Conservation (phyloP, 1,140 invertebrate species). For the Solenopsis fugax region DNA sequence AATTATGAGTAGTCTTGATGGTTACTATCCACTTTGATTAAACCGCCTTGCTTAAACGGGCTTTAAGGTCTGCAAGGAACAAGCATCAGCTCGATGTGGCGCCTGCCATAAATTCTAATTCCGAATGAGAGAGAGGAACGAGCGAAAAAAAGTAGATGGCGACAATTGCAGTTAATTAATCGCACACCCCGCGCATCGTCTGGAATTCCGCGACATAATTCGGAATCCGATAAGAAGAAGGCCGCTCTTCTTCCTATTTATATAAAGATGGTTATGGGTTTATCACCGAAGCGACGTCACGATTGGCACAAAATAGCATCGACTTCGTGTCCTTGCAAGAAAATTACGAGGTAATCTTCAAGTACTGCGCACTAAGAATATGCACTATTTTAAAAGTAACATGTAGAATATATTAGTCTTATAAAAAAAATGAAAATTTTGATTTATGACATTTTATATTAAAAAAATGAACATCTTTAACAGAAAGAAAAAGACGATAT, state of each 20-base stretch:
- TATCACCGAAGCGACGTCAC: slow-evolving; percentile 29
- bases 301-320: background rate
- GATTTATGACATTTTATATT: background rate
- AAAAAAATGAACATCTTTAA: background rate
- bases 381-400: background rate
- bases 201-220: slow-evolving; percentile 47
- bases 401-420: background rate
- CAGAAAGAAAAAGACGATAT: background rate
- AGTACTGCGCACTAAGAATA: background rate
- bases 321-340: slow-evolving; percentile 42
- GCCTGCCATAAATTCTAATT: slow-evolving; percentile 82
- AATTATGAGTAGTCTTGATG: slow-evolving; percentile 15
- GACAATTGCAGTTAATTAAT: slow-evolving; percentile 83
- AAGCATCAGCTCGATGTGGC: slow-evolving; percentile 54
- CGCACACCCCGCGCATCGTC: slow-evolving; percentile 43
- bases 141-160: slow-evolving; percentile 77
- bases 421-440: background rate
- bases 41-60: slow-evolving; percentile 22
- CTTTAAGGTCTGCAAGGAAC: slow-evolving; percentile 31
- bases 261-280: slow-evolving; percentile 8
- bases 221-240: slow-evolving; percentile 32
- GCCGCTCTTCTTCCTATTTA: slow-evolving; percentile 24
- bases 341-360: slow-evolving; percentile 14
- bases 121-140: slow-evolving; percentile 70
- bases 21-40: background rate